Evolutionary conservation across 2,888 invertebrate genomes (phyloP).

Genomic region (Epirrhoe alternata): DNA sequence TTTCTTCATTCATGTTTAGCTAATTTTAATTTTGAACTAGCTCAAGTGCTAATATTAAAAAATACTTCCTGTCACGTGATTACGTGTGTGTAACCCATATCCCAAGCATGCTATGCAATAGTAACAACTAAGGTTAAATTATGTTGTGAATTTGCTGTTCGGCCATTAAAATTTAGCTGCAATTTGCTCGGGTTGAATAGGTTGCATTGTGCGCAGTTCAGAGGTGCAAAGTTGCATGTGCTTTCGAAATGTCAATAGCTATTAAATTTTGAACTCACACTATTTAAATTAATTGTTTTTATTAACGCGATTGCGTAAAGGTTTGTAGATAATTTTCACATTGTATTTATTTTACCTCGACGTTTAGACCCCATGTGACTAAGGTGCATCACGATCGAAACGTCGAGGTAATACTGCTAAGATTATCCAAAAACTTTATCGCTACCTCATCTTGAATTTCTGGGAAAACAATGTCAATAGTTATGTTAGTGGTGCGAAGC

Average conservation of each 20-base stretch:
- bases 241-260: constrained; percentile 1
- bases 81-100: background rate
- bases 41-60: no score
- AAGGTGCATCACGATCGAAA: no score
- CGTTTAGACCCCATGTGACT: no score
- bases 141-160: constrained; percentile 18
- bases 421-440: no score
- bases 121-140: constrained; percentile 4
- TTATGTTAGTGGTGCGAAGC: background rate
- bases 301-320: no score
- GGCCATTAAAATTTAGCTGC: constrained; percentile 32
- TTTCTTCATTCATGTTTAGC: no score
- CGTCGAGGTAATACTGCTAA: no score
- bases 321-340: no score
- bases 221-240: constrained; percentile 2
- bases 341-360: no score
- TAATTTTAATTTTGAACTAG: no score
- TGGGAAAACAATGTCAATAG: no score
- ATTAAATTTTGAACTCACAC: background rate
- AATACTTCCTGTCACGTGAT: background rate
- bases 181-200: constrained; percentile 22
- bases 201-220: constrained; percentile 12
- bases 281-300: background rate
- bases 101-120: background rate
- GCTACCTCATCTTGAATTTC: no score